Evolutionary conservation across 1,140 invertebrate species (phyloP).

Genomic region (Hylaeus anthracinus): DNA sequence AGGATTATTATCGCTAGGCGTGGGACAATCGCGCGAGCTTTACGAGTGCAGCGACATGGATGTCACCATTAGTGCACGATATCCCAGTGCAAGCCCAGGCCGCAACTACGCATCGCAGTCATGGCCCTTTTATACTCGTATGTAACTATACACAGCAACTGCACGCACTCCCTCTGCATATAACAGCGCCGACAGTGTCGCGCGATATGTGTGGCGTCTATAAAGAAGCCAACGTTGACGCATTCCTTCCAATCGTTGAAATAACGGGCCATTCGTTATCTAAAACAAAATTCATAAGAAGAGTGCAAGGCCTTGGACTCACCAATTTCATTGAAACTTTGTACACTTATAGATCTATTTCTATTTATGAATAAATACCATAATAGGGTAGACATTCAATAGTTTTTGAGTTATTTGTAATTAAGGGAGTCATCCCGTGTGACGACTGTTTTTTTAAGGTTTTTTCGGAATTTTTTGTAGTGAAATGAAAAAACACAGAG

Average conservation of each 20-base stretch:
- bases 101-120: constrained; percentile 49
- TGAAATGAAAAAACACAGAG: too few relatives aligned
- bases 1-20: constrained; percentile 37
- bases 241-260: constrained; percentile 37
- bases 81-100: constrained; percentile 15
- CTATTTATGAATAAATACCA: too few relatives aligned
- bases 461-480: too few relatives aligned
- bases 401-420: too few relatives aligned
- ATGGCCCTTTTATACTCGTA: constrained; percentile 23
- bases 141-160: constrained; percentile 14
- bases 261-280: too few relatives aligned
- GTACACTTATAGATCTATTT: too few relatives aligned
- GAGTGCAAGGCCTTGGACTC: too few relatives aligned
- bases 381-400: too few relatives aligned
- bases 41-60: constrained; percentile 56
- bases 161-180: neutral
- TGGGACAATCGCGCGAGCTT: constrained; percentile 60
- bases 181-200: neutral
- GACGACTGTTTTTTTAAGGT: too few relatives aligned
- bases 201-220: constrained; percentile 3
- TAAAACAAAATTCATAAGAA: too few relatives aligned
- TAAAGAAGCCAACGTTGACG: constrained; percentile 33
- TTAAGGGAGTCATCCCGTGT: too few relatives aligned
- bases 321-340: too few relatives aligned
- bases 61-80: constrained; percentile 44